These are phyloP conservation scores for Heptranchias perlo DNA, from an alignment of 2,113 vertebrate genomes.

Conservation along the genomic window DNA sequence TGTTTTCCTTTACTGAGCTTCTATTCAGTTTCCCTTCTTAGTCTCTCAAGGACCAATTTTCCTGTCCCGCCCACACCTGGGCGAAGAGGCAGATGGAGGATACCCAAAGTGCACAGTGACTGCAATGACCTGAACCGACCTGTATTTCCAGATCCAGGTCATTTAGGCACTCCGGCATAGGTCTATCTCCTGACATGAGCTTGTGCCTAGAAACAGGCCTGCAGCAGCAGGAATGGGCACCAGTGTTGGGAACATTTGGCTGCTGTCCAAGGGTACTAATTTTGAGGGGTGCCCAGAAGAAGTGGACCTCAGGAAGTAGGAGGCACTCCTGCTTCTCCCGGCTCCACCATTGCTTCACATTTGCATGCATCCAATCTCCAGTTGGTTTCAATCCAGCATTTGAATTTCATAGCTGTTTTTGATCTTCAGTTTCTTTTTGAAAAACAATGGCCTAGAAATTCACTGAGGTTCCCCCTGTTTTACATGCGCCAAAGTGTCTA, in stretches of 20 bases:
- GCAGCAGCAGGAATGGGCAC: neutral
- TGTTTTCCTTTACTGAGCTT: neutral
- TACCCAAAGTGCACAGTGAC: neutral
- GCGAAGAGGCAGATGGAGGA: neutral
- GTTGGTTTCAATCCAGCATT: neutral
- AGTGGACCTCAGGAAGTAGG: neutral
- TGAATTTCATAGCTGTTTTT: neutral
- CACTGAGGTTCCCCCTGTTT: neutral
- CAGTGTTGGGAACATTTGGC: neutral
- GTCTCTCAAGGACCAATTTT: neutral
- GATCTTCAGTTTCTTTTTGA: neutral
- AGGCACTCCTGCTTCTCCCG: neutral
- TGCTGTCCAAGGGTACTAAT: neutral
- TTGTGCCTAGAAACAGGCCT: neutral
- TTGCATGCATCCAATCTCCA: neutral
- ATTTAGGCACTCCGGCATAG: neutral
- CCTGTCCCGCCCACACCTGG: neutral
- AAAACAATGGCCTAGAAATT: neutral
- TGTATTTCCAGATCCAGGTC: neutral
- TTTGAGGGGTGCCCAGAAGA: neutral
- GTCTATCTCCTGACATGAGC: neutral
- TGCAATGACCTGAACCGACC: neutral
- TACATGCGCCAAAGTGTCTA: neutral
- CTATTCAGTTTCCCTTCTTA: neutral
- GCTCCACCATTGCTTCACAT: neutral